Percentiles rank a stretch among this genome's conserved stretches.
phyloP scores from a whole-genome alignment of 2,888 invertebrate genomes.

The Melieria picta region DNA sequence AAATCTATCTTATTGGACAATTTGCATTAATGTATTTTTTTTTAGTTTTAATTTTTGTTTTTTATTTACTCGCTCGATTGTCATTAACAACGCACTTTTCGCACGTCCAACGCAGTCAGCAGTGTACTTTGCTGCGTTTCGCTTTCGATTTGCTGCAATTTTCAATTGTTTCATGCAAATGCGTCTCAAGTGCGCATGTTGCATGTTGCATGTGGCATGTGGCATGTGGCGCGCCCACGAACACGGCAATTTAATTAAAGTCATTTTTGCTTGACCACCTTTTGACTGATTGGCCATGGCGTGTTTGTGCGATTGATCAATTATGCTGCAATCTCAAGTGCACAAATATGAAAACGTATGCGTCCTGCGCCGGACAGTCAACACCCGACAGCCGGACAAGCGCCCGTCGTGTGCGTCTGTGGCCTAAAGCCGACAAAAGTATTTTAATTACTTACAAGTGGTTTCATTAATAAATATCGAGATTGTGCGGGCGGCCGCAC shows the following conservation, averaged over 20 bases:
- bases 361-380: neutral
- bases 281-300: constrained; percentile 2
- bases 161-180: constrained; percentile 28
- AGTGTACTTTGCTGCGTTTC: neutral
- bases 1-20: too few relatives aligned
- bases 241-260: constrained; percentile 38
- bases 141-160: constrained; percentile 4
- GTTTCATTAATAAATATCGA: constrained; percentile 24
- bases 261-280: constrained; percentile 42
- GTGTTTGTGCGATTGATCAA: constrained; percentile 20
- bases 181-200: constrained; percentile 19
- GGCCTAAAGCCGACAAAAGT: constrained; percentile 16
- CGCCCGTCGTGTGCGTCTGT: neutral
- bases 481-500: too few relatives aligned
- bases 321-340: constrained; percentile 30
- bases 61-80: neutral
- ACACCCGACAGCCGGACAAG: neutral
- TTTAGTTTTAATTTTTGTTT: too few relatives aligned
- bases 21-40: too few relatives aligned
- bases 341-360: constrained; percentile 25
- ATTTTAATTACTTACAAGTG: constrained; percentile 28
- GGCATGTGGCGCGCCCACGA: neutral
- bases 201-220: constrained; percentile 19
- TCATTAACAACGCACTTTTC: neutral
- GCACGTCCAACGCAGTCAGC: neutral